A percentile compares a stretch with the other conserved stretches of the same genome.
Evolutionary conservation across 2,888 invertebrate genomes (phyloP).

Genomic region (Conistra vaccinii): DNA sequence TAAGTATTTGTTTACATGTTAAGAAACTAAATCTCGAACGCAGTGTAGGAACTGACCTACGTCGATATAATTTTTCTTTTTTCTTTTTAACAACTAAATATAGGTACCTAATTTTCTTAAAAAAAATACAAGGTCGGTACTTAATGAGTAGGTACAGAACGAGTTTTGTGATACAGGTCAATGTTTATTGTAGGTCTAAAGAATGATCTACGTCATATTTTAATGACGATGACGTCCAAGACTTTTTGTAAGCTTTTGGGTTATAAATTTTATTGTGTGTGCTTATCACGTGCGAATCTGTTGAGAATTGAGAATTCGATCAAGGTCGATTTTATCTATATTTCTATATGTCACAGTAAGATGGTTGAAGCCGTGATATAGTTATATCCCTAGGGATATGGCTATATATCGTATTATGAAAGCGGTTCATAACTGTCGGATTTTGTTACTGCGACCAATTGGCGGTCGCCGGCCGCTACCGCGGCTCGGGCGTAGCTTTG

Average conservation of each 20-base stretch:
- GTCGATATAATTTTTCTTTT: background rate
- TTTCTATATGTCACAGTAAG: too few relatives aligned
- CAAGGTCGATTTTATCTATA: too few relatives aligned
- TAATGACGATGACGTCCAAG: slow-evolving; percentile 31
- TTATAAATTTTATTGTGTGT: background rate
- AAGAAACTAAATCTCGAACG: too few relatives aligned
- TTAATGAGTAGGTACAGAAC: background rate
- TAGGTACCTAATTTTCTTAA: background rate
- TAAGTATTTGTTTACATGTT: too few relatives aligned
- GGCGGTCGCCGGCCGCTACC: too few relatives aligned
- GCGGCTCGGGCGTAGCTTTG: too few relatives aligned
- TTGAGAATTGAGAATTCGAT: slow-evolving; percentile 2
- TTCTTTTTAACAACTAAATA: background rate
- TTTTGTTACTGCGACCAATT: too few relatives aligned
- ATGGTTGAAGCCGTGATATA: too few relatives aligned
- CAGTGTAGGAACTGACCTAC: too few relatives aligned
- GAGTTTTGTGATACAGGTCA: background rate
- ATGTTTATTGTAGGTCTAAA: background rate
- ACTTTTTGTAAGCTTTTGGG: background rate
- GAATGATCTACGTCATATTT: slow-evolving; percentile 23
- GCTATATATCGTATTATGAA: too few relatives aligned
- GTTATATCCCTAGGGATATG: too few relatives aligned
- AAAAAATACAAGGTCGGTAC: background rate
- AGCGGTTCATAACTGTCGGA: too few relatives aligned
- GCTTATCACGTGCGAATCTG: slow-evolving; percentile 13